A percentile compares a stretch with the other conserved stretches of the same genome.
phyloP scores from a whole-genome alignment of 2,888 invertebrate genomes.

The Mamestra brassicae region DNA sequence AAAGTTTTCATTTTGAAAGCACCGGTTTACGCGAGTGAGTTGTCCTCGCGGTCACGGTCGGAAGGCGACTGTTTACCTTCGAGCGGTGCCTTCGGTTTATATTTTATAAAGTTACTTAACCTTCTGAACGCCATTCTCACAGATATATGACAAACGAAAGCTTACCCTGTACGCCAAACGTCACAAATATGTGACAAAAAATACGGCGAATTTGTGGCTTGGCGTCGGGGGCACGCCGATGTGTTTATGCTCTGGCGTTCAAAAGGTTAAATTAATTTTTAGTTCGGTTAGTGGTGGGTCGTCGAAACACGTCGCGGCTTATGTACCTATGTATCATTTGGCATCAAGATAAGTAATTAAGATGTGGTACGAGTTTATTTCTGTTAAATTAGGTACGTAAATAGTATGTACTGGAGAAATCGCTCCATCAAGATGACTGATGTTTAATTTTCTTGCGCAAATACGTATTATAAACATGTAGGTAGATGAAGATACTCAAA shows the following conservation, averaged over 20 bases:
- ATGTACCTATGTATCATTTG: slow-evolving; percentile 18
- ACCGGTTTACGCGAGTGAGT: not conserved
- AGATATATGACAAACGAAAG: no score
- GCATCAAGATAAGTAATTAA: not conserved
- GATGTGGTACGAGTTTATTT: slow-evolving; percentile 20
- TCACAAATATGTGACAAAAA: no score
- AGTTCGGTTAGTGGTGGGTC: not conserved
- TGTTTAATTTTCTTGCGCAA: slow-evolving; percentile 19
- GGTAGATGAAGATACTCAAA: no score
- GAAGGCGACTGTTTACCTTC: slow-evolving; percentile 27
- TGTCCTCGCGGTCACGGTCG: slow-evolving; percentile 40
- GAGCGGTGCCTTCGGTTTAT: not conserved
- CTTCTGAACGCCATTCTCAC: no score
- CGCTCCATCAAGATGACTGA: slow-evolving; percentile 2
- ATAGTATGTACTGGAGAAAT: not conserved
- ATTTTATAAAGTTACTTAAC: slow-evolving; percentile 7
- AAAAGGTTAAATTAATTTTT: no score
- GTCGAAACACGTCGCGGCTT: not conserved
- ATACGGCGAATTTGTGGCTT: no score
- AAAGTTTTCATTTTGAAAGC: slow-evolving; percentile 19
- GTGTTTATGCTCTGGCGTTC: not conserved
- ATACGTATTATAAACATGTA: not conserved
- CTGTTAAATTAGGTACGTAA: slow-evolving; percentile 18
- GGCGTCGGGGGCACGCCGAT: not conserved
- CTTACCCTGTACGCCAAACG: no score